Evolutionary conservation across 2,113 vertebrate species (phyloP).

Genomic region (Hippolais icterina): DNA sequence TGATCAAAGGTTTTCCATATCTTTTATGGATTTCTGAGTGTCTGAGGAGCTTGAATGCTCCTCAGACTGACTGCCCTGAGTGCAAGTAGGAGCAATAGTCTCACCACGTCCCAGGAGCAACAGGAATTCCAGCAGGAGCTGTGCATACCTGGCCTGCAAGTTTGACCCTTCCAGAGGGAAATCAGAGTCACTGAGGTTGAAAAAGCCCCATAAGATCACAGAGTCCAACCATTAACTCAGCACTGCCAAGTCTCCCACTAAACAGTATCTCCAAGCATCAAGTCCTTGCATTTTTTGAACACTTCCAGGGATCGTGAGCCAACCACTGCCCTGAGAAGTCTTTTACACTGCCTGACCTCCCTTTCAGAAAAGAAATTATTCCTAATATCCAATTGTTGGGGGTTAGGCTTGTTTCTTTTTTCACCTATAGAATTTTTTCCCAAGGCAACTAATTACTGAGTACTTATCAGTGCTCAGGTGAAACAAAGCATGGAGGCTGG

Average conservation of each 20-base stretch:
- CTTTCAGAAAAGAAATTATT: neutral
- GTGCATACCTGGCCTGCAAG: neutral
- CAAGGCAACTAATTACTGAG: no score
- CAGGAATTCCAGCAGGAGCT: neutral
- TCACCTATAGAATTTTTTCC: no score
- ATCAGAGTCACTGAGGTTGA: neutral
- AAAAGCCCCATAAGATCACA: neutral
- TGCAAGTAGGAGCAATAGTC: fast-evolving
- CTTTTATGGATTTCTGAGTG: neutral
- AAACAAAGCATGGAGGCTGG: no score
- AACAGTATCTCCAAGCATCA: neutral
- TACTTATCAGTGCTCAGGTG: no score
- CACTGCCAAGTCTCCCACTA: neutral
- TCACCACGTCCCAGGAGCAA: neutral
- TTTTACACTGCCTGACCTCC: neutral
- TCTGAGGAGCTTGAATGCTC: neutral
- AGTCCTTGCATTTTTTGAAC: neutral
- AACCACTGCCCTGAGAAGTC: neutral
- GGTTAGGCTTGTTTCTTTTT: no score
- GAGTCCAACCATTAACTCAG: neutral
- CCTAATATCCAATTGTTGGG: neutral
- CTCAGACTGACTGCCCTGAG: neutral
- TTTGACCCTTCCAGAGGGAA: neutral
- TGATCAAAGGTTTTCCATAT: neutral
- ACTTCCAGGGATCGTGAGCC: neutral